Conservation (phyloP, 1,140 invertebrate genomes). For the Manduca sexta region DNA sequence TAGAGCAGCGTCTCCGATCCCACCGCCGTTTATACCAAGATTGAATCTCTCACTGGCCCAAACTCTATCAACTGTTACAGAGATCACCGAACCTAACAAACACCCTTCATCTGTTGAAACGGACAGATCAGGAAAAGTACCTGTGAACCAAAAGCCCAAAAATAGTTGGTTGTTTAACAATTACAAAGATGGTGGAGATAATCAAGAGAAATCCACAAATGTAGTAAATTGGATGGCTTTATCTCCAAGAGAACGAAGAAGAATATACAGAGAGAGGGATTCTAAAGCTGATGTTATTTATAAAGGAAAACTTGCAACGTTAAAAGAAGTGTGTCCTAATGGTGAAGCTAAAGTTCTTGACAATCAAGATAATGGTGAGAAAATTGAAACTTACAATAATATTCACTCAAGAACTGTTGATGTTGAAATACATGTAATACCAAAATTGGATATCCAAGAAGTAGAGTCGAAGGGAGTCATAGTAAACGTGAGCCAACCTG, state of each 20-base stretch:
- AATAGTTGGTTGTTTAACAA: slow-evolving; percentile 29
- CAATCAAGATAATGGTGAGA: too few relatives aligned
- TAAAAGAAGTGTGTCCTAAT: background rate
- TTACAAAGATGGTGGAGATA: background rate
- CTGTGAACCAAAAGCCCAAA: slow-evolving; percentile 17
- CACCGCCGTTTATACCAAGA: slow-evolving; percentile 32
- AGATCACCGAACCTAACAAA: slow-evolving; percentile 41
- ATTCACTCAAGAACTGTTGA: slow-evolving; percentile 1
- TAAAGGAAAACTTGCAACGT: background rate
- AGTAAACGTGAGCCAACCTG: too few relatives aligned
- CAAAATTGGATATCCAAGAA: too few relatives aligned
- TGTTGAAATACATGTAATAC: slow-evolving; percentile 7
- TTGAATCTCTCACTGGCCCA: slow-evolving; percentile 35
- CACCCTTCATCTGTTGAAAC: slow-evolving; percentile 11
- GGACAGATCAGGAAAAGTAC: slow-evolving; percentile 9
- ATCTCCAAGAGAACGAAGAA: slow-evolving; percentile 26
- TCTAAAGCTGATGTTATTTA: background rate
- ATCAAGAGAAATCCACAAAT: slow-evolving; percentile 17
- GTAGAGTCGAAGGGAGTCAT: too few relatives aligned
- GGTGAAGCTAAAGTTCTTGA: background rate
- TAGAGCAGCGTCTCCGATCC: slow-evolving; percentile 38
- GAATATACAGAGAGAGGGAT: slow-evolving; percentile 7
- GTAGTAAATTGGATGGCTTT: slow-evolving; percentile 30
- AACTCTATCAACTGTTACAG: slow-evolving; percentile 48
- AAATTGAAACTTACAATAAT: background rate